Conservation (phyloP, 2,888 invertebrate genomes). For the Parnassius glacialis region DNA sequence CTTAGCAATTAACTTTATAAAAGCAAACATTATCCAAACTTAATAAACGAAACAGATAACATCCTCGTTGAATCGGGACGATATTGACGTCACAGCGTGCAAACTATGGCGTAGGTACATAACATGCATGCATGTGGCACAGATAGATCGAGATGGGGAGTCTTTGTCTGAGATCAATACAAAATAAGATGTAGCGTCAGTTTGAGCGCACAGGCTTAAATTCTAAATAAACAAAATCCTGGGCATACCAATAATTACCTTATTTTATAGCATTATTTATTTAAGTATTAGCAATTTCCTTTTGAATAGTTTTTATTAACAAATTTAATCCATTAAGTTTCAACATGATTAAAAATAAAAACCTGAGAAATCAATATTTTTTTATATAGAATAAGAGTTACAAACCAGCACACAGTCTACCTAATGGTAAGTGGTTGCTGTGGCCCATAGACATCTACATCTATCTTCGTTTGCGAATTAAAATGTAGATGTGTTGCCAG, state of each 20-base stretch:
- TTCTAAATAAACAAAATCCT: background rate
- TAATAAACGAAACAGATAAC: slow-evolving; percentile 26
- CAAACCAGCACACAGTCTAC: too few relatives aligned
- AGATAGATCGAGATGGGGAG: background rate
- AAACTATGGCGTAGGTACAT: slow-evolving; percentile 36
- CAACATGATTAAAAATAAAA: too few relatives aligned
- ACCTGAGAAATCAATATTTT: too few relatives aligned
- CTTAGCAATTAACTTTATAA: background rate
- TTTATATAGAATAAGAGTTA: too few relatives aligned
- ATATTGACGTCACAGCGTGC: slow-evolving; percentile 49
- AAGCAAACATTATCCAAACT: slow-evolving; percentile 28
- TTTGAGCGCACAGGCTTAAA: background rate
- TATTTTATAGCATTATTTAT: background rate
- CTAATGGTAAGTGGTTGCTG: too few relatives aligned
- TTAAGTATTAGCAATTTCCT: too few relatives aligned
- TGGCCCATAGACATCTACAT: too few relatives aligned
- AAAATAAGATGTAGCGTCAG: slow-evolving; percentile 13
- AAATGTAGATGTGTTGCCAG: too few relatives aligned
- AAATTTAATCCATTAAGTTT: too few relatives aligned
- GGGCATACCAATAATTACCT: background rate
- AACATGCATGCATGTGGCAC: slow-evolving; percentile 15
- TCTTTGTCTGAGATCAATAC: slow-evolving; percentile 18
- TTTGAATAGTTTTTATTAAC: too few relatives aligned
- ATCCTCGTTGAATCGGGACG: slow-evolving; percentile 14
- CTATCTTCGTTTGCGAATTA: too few relatives aligned